Evolutionary conservation across 2,888 invertebrate species (phyloP), one percentile per base, ranked within the genome.

Genomic region (Ormyrus rosae): DNA sequence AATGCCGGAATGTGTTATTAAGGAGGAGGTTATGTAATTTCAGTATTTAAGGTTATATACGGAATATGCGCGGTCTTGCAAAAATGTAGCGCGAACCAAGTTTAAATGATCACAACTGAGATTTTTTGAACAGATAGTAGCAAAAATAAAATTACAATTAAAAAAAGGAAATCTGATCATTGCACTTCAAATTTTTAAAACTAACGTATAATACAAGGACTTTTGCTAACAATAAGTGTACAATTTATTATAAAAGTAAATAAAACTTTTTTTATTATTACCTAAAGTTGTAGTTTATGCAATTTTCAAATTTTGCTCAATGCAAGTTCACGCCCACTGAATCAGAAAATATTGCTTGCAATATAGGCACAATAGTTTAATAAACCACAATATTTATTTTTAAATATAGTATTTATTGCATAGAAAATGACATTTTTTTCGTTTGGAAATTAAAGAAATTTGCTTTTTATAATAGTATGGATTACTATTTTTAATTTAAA

Each of bases 1-100:
- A 61, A 13, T 55, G 10, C 65, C 63, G 58, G 34, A 6, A 55
- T 69, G 55, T 75, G 60, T 78, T 58, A 80, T 70, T 73, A 56
- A 46, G 1, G 50, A 9, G 10, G 56, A 74, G 78, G 74, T 80
- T 80, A 80, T 77, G 72, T 64, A 82, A 82, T 73, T 10, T 60
- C 6, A 5, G 5, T 34, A 63, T 10, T 63, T 10, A 46, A 63
- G 61, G 45, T 8, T n/a, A 63, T n/a, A 60, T 13, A 13, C 45
- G n/a, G 70, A n/a, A n/a, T 48, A 69, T 11, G 10, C 48, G 34
- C n/a, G 45, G 13, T 55, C 53, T 77, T 77, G 51, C 51, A 19
- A 8, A 53, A 46, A 34, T 64, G 71, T 58, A 13, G 63, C 8
- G n/a, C 45, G 61, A 61, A n/a, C 10, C 1, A 56, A 63, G 11